Percentiles rank a stretch among this genome's conserved stretches.
These are phyloP conservation scores for Choristoneura fumiferana DNA, from an alignment of 1,140 invertebrate genomes.

Conservation along the genomic window DNA sequence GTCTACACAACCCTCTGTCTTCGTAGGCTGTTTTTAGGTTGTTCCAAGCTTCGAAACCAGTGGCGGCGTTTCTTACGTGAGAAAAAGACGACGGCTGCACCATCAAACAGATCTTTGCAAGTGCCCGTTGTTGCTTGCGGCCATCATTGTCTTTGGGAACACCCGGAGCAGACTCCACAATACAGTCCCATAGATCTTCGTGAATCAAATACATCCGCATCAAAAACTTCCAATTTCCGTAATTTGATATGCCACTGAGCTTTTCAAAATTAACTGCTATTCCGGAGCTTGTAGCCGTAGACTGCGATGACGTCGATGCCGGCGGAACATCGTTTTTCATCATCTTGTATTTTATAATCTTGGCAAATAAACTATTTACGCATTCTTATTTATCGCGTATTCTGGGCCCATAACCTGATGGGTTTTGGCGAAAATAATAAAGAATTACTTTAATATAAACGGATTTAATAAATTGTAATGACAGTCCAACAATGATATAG, in stretches of 20 bases:
- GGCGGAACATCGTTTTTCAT: no score
- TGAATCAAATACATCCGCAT: conserved; percentile 41
- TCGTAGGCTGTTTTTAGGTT: conserved; percentile 4
- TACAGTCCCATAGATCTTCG: conserved; percentile 35
- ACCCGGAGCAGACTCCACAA: conserved; percentile 16
- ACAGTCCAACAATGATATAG: no score
- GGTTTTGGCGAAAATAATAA: background rate
- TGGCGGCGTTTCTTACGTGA: conserved; percentile 1
- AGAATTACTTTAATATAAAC: conserved; percentile 9
- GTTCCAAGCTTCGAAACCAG: background rate
- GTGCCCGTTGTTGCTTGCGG: background rate
- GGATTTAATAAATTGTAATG: no score
- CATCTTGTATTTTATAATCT: no score
- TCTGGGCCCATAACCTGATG: conserved; percentile 28
- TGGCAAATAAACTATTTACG: background rate
- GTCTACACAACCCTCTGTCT: conserved; percentile 1
- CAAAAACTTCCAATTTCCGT: conserved; percentile 37
- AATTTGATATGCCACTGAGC: conserved; percentile 31
- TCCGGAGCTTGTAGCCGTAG: conserved; percentile 22
- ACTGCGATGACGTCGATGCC: no score
- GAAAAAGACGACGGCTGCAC: background rate
- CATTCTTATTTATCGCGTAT: conserved; percentile 5
- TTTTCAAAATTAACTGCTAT: conserved; percentile 32
- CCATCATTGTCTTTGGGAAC: background rate
- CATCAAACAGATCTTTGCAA: conserved; percentile 1